Evolutionary conservation across 2,797 vertebrate species (phyloP).

Genomic region (Anguilla anguilla): DNA sequence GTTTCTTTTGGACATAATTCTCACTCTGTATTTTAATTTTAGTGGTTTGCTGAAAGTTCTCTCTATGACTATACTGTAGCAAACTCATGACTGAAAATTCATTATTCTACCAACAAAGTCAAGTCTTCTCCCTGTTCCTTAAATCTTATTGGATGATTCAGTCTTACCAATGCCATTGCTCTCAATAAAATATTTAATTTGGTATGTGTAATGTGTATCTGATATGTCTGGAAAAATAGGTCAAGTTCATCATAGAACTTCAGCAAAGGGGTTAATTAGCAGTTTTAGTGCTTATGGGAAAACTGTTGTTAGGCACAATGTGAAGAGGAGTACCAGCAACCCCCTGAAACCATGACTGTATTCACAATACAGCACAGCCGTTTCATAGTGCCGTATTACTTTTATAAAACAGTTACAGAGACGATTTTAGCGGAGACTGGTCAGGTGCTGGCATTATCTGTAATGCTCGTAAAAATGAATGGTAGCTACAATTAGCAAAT

Average conservation of each 20-base stretch:
- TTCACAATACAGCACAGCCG: no score
- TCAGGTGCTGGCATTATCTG: no score
- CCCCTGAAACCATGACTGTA: no score
- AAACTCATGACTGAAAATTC: not conserved
- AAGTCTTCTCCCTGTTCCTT: not conserved
- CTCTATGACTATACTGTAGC: not conserved
- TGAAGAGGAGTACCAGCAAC: no score
- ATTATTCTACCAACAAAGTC: not conserved
- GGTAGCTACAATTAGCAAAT: no score
- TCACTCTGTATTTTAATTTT: not conserved
- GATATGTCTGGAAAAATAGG: not conserved
- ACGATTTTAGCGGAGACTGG: no score
- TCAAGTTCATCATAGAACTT: not conserved
- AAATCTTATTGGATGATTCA: not conserved
- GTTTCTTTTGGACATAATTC: not conserved
- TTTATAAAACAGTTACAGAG: no score
- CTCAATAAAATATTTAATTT: not conserved
- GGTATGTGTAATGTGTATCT: not conserved
- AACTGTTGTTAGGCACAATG: not conserved
- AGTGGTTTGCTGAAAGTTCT: not conserved
- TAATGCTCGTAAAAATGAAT: no score
- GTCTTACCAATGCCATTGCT: not conserved
- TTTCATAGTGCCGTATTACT: no score
- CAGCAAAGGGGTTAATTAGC: not conserved
- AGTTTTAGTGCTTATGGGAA: not conserved